Base-by-base conservation (phyloP, 1,140 invertebrate species). In the Procambarus virginalis region DNA sequence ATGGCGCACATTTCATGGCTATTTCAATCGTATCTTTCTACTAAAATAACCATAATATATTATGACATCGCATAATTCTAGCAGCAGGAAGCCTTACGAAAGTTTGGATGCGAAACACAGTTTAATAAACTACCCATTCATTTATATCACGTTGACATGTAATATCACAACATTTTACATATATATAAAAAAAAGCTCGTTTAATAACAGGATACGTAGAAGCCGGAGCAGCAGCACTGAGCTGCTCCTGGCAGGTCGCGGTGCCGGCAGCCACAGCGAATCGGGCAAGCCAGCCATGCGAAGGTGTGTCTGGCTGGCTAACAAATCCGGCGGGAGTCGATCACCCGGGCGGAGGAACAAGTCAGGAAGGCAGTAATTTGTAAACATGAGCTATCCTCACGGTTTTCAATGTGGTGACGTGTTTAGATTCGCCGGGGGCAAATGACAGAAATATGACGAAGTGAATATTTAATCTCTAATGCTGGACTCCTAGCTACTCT, bases 291-390 rank as follows among this genome's bases (percentile, higher is more conserved):
- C 22, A 73, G 68, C 68, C 68, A 34, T 73, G 68, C 68, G n/a
- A 73, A 34, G 14, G 68, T 34, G 20, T 14, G 68, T 73, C 34
- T 73, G 22, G n/a, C 22, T 34, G 3, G 20, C 60, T 3, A 64
- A 17, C 60, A 64, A 73, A 73, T 73, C 68, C 68, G 8, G n/a
- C 34, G n/a, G n/a, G 5, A 22, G 68, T 73, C 68, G 68, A 73
- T 73, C n/a, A 34, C 68, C 68, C 68, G n/a, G 68, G 68, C 10
- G 68, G 60, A 64, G 60, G 60, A 2, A 64, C 14, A 20, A 20
- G 60, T 64, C 60, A 64, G 60, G 60, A 17, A 17, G 60, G 12
- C 60, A 73, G 68, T 73, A 73, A 73, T 73, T 73, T 73, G 60
- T 14, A 17, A 64, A 64, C 17, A 20, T 4, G 2, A 64, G 2